Evolutionary conservation across 2,113 vertebrate genomes (phyloP).

Genomic region (Gymnorhina tibicen): DNA sequence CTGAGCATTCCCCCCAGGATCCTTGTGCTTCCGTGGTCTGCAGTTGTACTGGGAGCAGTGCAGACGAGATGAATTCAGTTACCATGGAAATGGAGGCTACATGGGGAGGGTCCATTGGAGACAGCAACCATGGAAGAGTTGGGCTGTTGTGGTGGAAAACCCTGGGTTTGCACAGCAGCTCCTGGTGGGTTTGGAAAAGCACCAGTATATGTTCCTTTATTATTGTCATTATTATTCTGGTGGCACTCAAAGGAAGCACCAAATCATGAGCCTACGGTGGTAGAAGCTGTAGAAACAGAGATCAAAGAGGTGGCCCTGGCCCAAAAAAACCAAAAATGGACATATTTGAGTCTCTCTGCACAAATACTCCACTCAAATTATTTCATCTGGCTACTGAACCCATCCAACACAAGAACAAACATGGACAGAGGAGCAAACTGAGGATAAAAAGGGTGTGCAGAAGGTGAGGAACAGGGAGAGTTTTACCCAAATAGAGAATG

Average conservation of each 20-base stretch:
- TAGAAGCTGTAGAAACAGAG: not conserved
- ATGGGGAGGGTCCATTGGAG: not conserved
- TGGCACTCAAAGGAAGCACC: not conserved
- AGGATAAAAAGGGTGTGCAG: not conserved
- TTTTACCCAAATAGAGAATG: not conserved
- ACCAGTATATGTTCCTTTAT: not conserved
- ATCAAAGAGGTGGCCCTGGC: not conserved
- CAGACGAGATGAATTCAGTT: not conserved
- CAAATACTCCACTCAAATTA: not conserved
- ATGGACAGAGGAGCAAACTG: not conserved
- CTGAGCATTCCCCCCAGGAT: not conserved
- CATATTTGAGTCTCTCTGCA: not conserved
- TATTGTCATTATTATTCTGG: not conserved
- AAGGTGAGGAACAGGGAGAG: not conserved
- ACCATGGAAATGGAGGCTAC: not conserved
- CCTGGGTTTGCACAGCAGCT: not conserved
- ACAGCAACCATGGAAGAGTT: not conserved
- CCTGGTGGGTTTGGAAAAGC: not conserved
- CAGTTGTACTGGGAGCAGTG: not conserved
- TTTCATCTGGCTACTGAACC: not conserved
- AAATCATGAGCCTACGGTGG: not conserved
- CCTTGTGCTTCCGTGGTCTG: not conserved
- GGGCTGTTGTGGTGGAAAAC: not conserved
- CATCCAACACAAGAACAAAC: not conserved
- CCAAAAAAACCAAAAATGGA: not conserved